phyloP scores from a whole-genome alignment of 2,797 vertebrate genomes.

The Sandelia bainsii region DNA sequence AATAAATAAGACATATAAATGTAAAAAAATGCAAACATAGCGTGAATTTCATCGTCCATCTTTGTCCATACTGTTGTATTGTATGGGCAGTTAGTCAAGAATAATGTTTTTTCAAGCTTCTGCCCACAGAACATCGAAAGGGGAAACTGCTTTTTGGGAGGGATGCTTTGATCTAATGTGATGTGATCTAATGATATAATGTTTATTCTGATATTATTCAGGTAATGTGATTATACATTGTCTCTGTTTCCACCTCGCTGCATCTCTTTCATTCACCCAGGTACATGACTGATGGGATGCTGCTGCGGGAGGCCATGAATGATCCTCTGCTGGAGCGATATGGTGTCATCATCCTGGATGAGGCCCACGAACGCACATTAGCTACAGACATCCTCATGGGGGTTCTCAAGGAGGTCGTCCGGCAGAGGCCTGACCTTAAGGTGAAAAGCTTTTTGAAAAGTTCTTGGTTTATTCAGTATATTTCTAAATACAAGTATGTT shows the following conservation, averaged over 20 bases:
- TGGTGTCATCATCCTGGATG: constrained; percentile 96
- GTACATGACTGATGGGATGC: constrained; percentile 98
- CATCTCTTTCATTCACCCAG: constrained; percentile 66
- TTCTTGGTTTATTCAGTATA: not conserved
- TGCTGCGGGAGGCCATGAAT: constrained; percentile 98
- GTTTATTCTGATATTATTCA: constrained; percentile 13
- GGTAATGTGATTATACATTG: not conserved
- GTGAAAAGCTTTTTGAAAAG: constrained; percentile 69
- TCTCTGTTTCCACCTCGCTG: constrained; percentile 2
- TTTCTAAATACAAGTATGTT: not conserved
- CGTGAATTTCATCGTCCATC: not conserved
- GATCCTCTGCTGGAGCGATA: constrained; percentile 96
- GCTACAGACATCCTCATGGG: constrained; percentile 98
- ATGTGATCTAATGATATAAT: not conserved
- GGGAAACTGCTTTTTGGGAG: not conserved
- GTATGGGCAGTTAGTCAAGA: not conserved
- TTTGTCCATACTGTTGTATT: not conserved
- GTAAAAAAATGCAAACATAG: too few relatives aligned
- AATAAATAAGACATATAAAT: not conserved
- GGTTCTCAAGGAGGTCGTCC: constrained; percentile 95
- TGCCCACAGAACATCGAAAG: not conserved
- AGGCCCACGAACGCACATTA: constrained; percentile 95
- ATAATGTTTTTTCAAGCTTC: not conserved
- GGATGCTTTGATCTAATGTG: not conserved
- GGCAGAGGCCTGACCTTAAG: constrained; percentile 95